Evolutionary conservation across 2,797 vertebrate genomes (phyloP).

Genomic region (Selene dorsalis): DNA sequence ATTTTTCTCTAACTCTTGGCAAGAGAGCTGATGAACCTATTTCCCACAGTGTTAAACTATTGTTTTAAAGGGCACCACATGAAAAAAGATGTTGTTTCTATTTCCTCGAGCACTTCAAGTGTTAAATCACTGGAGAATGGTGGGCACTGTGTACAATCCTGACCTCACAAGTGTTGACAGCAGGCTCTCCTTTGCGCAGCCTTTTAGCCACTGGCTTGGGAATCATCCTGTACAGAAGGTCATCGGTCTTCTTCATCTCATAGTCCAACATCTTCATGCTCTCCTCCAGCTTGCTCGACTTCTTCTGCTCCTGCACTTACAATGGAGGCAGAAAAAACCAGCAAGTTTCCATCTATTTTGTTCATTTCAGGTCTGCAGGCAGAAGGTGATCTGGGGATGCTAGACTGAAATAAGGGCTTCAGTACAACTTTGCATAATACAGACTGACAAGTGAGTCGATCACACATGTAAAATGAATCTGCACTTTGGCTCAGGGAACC

Average conservation of each 20-base stretch:
- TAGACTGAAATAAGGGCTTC: constrained; percentile 30
- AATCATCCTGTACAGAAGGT: constrained; percentile 86
- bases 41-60: neutral
- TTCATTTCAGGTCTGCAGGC: constrained; percentile 10
- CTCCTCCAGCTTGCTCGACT: constrained; percentile 85
- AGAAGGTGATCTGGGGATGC: neutral
- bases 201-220: constrained; percentile 85
- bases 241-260: constrained; percentile 87
- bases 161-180: constrained; percentile 86
- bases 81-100: neutral
- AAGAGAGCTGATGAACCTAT: neutral
- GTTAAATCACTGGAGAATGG: neutral
- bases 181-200: constrained; percentile 83
- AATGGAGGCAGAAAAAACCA: constrained; percentile 25
- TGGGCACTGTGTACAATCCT: constrained; percentile 22
- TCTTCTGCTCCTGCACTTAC: constrained; percentile 81
- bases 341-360: neutral
- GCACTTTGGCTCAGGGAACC: constrained; percentile 65
- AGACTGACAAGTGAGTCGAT: constrained; percentile 38
- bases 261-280: constrained; percentile 88
- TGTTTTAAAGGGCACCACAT: neutral
- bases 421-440: constrained; percentile 38
- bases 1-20: too few relatives aligned
- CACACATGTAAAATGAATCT: constrained; percentile 36
- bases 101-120: neutral